phyloP scores from a whole-genome alignment of 2,113 vertebrate genomes.

The Indicator indicator region DNA sequence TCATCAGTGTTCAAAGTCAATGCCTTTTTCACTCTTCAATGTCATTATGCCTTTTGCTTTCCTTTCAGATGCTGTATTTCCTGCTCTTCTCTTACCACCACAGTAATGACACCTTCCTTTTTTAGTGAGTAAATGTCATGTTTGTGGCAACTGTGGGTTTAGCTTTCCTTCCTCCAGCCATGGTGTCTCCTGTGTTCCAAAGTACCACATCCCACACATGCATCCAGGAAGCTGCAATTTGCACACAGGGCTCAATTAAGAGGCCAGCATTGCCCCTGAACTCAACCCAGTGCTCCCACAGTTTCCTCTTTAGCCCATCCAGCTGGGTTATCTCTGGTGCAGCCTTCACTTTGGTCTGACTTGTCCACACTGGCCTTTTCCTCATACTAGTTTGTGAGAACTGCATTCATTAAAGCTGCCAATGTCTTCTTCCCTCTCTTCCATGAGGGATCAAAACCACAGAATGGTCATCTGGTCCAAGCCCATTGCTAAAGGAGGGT shows the following conservation, averaged over 20 bases:
- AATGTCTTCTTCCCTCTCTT: neutral
- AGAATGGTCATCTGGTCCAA: neutral
- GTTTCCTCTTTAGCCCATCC: neutral
- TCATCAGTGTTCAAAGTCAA: neutral
- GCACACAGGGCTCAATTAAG: neutral
- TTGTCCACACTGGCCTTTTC: neutral
- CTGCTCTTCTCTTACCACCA: neutral
- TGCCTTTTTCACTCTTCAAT: neutral
- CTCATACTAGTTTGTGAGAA: neutral
- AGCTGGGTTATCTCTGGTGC: neutral
- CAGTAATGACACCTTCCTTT: neutral
- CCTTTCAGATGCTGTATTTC: neutral
- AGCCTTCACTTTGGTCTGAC: neutral
- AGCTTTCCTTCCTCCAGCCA: neutral
- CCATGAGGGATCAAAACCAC: neutral
- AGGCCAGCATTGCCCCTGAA: neutral
- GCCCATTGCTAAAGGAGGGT: neutral
- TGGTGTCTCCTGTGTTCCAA: neutral
- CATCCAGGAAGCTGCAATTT: neutral
- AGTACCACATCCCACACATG: neutral
- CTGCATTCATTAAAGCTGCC: neutral
- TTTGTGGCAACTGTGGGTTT: neutral
- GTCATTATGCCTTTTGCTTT: neutral
- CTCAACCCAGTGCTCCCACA: neutral
- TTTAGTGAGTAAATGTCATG: too few species aligned